Conservation (phyloP, 2,888 invertebrate genomes). For the Phragmatobia fuliginosa region DNA sequence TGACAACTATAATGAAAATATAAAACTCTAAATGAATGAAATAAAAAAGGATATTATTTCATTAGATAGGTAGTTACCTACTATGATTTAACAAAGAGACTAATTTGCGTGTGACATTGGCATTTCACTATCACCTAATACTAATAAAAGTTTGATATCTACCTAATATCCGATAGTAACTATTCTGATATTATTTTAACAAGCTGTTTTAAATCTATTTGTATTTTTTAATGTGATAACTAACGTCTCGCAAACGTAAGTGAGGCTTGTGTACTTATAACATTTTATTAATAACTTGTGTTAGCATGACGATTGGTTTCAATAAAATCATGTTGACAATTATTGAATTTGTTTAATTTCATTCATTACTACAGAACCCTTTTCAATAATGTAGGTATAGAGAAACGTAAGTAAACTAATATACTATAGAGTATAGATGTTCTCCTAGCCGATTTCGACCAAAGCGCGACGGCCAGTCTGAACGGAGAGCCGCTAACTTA, state of each 20-base stretch:
- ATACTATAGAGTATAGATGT: no score
- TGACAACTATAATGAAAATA: background rate
- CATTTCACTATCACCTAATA: no score
- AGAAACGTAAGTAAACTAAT: background rate
- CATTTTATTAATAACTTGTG: constrained; percentile 40
- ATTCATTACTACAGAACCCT: background rate
- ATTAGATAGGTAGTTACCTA: no score
- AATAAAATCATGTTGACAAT: constrained; percentile 47
- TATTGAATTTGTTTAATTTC: constrained; percentile 37
- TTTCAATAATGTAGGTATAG: no score
- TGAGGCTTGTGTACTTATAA: constrained; percentile 40
- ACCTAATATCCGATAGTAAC: constrained; percentile 17
- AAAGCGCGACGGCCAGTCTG: no score
- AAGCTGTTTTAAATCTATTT: constrained; percentile 21
- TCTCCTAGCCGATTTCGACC: no score
- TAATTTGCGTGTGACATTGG: no score
- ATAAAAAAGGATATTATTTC: no score
- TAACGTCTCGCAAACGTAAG: constrained; percentile 26
- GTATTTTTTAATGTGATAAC: constrained; percentile 44
- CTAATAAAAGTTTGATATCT: background rate
- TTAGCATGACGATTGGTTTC: constrained; percentile 42
- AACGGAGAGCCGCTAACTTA: no score
- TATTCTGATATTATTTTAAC: background rate
- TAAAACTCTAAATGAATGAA: no score
- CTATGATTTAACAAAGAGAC: background rate